Evolutionary conservation across 2,113 vertebrate species (phyloP).

Genomic region (Sylvia atricapilla): DNA sequence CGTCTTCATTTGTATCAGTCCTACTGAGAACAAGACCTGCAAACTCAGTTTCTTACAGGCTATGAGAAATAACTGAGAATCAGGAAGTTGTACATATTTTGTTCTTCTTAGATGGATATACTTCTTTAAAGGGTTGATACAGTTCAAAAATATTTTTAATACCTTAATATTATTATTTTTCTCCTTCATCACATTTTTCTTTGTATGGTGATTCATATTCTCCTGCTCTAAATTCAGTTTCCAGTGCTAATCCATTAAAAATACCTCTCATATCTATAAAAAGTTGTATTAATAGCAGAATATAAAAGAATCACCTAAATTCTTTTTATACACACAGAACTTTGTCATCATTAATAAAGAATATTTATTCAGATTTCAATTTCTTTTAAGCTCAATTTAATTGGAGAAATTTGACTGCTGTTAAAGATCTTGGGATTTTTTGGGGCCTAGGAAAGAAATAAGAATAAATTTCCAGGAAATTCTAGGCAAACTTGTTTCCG

Average conservation of each 20-base stretch:
- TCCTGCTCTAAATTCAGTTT: not conserved
- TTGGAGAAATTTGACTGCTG: not conserved
- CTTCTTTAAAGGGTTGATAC: not conserved
- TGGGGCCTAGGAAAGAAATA: not conserved
- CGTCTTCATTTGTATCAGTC: not conserved
- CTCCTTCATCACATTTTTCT: not conserved
- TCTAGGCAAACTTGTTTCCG: not conserved
- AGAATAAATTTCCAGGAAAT: not conserved
- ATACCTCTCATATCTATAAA: not conserved
- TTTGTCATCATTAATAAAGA: constrained; percentile 34
- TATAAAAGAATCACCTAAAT: constrained; percentile 5
- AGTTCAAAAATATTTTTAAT: not conserved
- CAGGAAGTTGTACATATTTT: not conserved
- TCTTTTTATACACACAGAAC: not conserved
- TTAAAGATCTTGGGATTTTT: not conserved
- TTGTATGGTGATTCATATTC: not conserved
- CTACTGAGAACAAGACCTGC: not conserved
- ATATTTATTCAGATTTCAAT: constrained; percentile 4
- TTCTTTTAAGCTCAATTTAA: constrained; percentile 30
- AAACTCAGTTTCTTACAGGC: not conserved
- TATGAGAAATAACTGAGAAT: not conserved
- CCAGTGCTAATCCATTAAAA: not conserved
- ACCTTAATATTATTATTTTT: not conserved
- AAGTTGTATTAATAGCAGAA: not conserved
- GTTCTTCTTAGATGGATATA: not conserved